Base-by-base conservation (phyloP, 2,797 vertebrate genomes). In the Typhlichthys eigenmanni region DNA sequence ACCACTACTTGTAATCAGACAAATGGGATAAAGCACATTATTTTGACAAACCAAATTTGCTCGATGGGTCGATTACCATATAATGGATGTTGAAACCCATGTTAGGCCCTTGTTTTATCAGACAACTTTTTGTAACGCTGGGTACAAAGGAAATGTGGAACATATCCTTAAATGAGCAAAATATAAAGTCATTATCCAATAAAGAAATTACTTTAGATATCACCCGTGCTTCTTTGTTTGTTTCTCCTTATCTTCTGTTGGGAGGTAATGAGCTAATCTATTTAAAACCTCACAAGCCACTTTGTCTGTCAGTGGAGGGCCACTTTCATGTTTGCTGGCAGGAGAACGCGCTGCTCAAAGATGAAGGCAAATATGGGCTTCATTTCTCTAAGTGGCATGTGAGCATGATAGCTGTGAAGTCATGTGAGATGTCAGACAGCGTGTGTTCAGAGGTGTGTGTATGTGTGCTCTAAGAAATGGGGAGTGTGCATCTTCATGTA, bases 401-500 rank as follows among this genome's bases (percentile, higher is more conserved):
- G 52, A 71, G 71, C 71, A 58, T 55, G 79, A 80, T 38, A 38
- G 78, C 48, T 9, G 79, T 69, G 80, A 77, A 79, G 53, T 71
- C 78, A 83, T 74, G 79, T 64, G 46, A 66, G 74, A 64, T 0
- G 70, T 47, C 75, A 47, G 73, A 45, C 74, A 84, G 78, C 82
- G 80, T 85, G 83, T 87, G 79, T 84, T 79, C 55, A 3, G 34
- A 52, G 66, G 63, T 47, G 54, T 66, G 73, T 53, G 60, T 60
- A 43, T 24, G 66, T 59, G 17, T 59, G 16, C 19, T 2, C 19
- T 76, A 89, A 88, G 88, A 89, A 88, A 79, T 58, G 69, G 68
- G 80, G 83, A 68, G 77, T 84, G 85, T 82, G 86, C 89, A 92
- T 89, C 89, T 91, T 80, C 75, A 69, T 89, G 91, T 92, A 89